These are phyloP conservation scores for Ceyx cyanopectus DNA, from an alignment of 2,113 vertebrate species.

Conservation along the genomic window DNA sequence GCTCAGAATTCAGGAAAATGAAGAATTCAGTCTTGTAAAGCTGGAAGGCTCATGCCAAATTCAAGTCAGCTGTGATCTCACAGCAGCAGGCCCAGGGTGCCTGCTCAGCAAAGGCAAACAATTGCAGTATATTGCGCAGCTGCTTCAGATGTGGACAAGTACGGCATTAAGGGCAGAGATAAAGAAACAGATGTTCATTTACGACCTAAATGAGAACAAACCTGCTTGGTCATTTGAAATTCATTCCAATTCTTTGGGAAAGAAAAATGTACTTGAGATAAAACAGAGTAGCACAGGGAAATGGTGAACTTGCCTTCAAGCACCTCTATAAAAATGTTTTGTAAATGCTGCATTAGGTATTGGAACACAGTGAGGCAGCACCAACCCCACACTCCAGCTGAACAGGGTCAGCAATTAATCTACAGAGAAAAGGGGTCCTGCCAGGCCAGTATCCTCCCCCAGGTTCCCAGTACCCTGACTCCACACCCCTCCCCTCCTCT, in stretches of 20 bases:
- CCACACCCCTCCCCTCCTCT: not conserved
- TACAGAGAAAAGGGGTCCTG: not conserved
- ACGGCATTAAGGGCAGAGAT: constrained; percentile 29
- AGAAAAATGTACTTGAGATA: not conserved
- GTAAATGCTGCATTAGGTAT: not conserved
- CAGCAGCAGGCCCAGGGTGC: constrained; percentile 11
- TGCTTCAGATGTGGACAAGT: constrained; percentile 46
- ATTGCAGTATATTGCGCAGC: not conserved
- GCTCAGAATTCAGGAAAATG: constrained; percentile 9
- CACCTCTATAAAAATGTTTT: not conserved
- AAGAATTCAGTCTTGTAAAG: not conserved
- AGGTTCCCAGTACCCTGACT: not conserved
- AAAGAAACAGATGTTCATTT: constrained; percentile 57
- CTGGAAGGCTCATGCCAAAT: not conserved
- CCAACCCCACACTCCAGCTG: not conserved
- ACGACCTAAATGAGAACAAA: constrained; percentile 8
- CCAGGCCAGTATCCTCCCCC: not conserved
- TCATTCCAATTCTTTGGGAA: not conserved
- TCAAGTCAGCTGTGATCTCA: constrained; percentile 33
- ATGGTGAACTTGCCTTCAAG: not conserved
- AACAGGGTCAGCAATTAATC: not conserved
- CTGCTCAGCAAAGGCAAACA: constrained; percentile 45
- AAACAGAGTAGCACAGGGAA: not conserved
- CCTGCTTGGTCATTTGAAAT: constrained; percentile 2
- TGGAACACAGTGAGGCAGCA: not conserved